Evolutionary conservation across 2,797 vertebrate species (phyloP), one percentile per base, ranked within the genome.

Genomic region (Chelmon rostratus): DNA sequence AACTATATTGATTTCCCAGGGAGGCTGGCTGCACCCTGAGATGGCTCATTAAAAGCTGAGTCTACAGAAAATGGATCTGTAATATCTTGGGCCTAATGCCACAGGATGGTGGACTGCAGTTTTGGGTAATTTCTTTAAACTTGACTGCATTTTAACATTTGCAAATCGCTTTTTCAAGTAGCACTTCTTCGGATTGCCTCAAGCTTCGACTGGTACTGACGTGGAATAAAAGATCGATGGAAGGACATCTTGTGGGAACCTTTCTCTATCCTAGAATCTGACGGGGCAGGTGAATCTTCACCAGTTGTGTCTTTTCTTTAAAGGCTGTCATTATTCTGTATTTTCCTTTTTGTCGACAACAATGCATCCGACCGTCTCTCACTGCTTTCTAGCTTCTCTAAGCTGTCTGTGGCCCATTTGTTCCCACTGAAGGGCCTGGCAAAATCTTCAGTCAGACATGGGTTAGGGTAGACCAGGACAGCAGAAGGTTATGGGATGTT

Each of bases 21-120:
- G 19, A 82, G 78, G 74, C 69, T 61, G 62, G 40, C 67, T 44
- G 25, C 73, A 33, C 28, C 40, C 54, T 50, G 49, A 78, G 64
- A 61, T 23, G 31, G 56, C 67, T 87, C 78, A 84, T 86, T 86
- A 79, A 79, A 84, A 76, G 31, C 37, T 67, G n/a, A 65, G 57
- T 72, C 18, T n/a, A 21, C 31, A 82, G 78, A 50, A 86, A 86
- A 85, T 82, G 23, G 73, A 82, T 69, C 49, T 80, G 23, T 72
- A 81, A 72, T 74, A 76, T 70, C 35, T 64, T 28, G 8, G 12
- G 18, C 28, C 28, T 54, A 53, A 76, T 79, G 64, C 4, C 49
- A 68, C 46, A 28, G 1, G 38, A 81, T 76, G 64, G 79, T 65
- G 63, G 68, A 73, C 37, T 49, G 67, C 19, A 47, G 47, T 35